Evolutionary conservation across 2,113 vertebrate species (phyloP).

Genomic region (Anguilla japonica): DNA sequence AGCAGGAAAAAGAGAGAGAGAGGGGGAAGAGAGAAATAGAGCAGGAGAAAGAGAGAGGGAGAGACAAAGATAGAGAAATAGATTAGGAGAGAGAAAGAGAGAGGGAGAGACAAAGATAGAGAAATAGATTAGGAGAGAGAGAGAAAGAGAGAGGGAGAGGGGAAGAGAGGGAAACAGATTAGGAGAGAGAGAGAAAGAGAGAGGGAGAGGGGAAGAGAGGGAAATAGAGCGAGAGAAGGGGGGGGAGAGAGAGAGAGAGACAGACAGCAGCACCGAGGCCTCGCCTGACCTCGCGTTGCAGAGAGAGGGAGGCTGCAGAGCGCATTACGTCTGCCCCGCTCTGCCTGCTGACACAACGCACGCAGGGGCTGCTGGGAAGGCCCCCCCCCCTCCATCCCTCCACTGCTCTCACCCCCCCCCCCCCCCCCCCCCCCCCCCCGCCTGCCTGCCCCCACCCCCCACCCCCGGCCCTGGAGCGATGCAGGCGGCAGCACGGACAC

Average conservation of each 20-base stretch:
- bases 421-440: too few species aligned
- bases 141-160: neutral
- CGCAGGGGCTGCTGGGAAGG: neutral
- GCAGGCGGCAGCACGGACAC: too few species aligned
- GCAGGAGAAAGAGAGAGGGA: neutral
- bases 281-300: neutral
- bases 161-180: too few species aligned
- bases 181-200: too few species aligned
- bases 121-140: neutral
- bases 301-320: slow-evolving; percentile 3
- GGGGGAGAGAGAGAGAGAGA: neutral
- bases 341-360: neutral
- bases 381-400: too few species aligned
- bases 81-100: too few species aligned
- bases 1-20: neutral
- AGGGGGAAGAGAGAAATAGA: neutral
- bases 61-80: too few species aligned
- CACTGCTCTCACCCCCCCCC: too few species aligned
- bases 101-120: neutral
- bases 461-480: too few species aligned
- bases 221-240: neutral
- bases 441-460: too few species aligned
- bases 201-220: too few species aligned
- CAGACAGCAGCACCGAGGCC: neutral
- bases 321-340: neutral